Evolutionary conservation across 1,140 invertebrate species (phyloP).

Genomic region (Tyrophagus putrescentiae): DNA sequence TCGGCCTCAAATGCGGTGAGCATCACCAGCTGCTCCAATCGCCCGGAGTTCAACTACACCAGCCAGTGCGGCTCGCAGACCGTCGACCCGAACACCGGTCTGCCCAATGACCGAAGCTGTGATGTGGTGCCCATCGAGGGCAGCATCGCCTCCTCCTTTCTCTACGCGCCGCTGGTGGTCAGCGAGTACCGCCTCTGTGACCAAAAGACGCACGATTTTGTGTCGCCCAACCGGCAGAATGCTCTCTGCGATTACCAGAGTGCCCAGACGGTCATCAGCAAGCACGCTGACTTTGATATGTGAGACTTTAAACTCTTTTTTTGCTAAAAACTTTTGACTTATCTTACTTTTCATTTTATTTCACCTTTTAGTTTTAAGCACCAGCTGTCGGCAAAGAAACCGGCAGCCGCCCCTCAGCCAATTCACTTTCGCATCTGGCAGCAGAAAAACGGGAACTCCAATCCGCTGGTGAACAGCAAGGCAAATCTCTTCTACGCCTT

Average conservation of each 20-base stretch:
- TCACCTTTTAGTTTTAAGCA: not conserved
- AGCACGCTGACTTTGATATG: conserved; percentile 42
- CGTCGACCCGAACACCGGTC: conserved; percentile 14
- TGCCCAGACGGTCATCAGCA: conserved; percentile 44
- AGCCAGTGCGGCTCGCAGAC: conserved; percentile 7
- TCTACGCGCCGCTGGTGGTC: conserved; percentile 21
- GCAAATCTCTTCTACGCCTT: not conserved
- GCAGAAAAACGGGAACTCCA: not conserved
- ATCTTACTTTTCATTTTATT: not conserved
- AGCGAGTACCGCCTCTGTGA: conserved; percentile 19
- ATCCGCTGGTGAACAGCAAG: not conserved
- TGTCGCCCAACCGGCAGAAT: conserved; percentile 52
- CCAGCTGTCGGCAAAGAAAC: not conserved
- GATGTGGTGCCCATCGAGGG: conserved; percentile 17
- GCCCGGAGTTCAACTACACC: conserved; percentile 13
- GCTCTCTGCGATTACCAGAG: conserved; percentile 44
- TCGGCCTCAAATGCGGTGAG: conserved; percentile 19
- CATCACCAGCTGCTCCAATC: conserved; percentile 9
- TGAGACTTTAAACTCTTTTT: conserved; percentile 20
- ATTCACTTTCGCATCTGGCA: not conserved
- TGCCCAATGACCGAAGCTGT: conserved; percentile 19
- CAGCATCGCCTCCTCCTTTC: conserved; percentile 21
- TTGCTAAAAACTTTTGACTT: not conserved
- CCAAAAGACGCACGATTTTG: conserved; percentile 38
- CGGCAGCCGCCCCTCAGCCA: not conserved